Evolutionary conservation across 2,797 vertebrate genomes (phyloP).

Genomic region (Tamandua tetradactyla): DNA sequence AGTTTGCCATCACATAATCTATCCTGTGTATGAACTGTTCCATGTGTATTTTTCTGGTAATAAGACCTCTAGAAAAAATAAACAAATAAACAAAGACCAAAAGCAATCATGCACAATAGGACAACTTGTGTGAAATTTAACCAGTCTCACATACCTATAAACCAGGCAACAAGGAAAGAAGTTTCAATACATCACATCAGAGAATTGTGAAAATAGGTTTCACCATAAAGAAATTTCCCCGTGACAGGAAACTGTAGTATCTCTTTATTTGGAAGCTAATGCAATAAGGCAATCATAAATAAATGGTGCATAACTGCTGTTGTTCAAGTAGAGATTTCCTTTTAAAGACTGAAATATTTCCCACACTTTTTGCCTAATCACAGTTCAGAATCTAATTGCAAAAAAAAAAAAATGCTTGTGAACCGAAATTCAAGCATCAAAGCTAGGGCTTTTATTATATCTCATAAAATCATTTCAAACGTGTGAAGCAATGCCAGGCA

Average conservation of each 20-base stretch:
- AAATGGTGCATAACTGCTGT: constrained; percentile 4
- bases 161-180: neutral
- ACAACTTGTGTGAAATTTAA: constrained; percentile 36
- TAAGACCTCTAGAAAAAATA: constrained; percentile 63
- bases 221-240: constrained; percentile 47
- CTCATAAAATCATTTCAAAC: constrained; percentile 48
- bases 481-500: constrained; percentile 29
- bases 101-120: constrained; percentile 2
- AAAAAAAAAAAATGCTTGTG: constrained; percentile 50
- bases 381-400: constrained; percentile 42
- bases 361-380: constrained; percentile 46
- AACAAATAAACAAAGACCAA: constrained; percentile 73
- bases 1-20: constrained; percentile 59
- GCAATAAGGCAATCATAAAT: constrained; percentile 63
- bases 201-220: constrained; percentile 35
- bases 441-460: constrained; percentile 47
- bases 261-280: constrained; percentile 63
- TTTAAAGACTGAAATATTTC: neutral
- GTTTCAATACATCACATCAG: neutral
- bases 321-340: constrained; percentile 9
- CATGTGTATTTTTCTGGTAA: constrained; percentile 66
- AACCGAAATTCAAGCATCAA: constrained; percentile 58
- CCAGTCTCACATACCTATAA: neutral
- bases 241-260: constrained; percentile 64
- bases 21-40: constrained; percentile 51